Conservation (phyloP, 2,113 vertebrate species). For the Oxyruncus cristatus region DNA sequence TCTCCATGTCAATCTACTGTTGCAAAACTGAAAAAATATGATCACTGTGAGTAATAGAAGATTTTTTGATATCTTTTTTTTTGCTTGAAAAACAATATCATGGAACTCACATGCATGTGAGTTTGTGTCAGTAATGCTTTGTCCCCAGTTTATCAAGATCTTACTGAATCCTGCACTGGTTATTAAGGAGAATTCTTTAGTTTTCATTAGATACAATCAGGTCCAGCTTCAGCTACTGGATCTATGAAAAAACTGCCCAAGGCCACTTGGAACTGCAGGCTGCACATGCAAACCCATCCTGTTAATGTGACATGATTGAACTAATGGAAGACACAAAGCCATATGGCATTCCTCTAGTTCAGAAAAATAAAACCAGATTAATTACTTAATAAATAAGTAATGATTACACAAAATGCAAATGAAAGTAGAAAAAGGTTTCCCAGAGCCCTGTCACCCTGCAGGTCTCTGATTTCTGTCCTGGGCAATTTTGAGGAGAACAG, state of each 20-base stretch:
- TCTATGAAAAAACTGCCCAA: neutral
- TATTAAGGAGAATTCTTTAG: neutral
- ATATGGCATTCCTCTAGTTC: neutral
- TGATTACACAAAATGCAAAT: neutral
- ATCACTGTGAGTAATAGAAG: neutral
- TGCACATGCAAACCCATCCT: neutral
- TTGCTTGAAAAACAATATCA: neutral
- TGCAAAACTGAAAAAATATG: neutral
- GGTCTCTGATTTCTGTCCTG: neutral
- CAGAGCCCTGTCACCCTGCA: neutral
- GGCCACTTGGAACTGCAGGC: neutral
- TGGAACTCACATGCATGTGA: neutral
- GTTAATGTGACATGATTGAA: constrained; percentile 1
- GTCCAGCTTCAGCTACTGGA: neutral
- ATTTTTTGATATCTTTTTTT: neutral
- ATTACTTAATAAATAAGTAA: neutral
- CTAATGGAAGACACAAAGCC: constrained; percentile 7
- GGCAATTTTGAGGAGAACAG: neutral
- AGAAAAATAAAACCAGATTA: constrained; percentile 8
- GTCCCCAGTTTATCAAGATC: neutral
- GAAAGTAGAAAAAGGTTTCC: neutral
- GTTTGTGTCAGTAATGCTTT: neutral
- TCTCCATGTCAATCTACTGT: neutral
- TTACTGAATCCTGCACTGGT: neutral
- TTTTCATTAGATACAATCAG: neutral